Evolutionary conservation across 2,888 invertebrate species (phyloP), one percentile per base, ranked within the genome.

Genomic region (Amaurobius ferox): DNA sequence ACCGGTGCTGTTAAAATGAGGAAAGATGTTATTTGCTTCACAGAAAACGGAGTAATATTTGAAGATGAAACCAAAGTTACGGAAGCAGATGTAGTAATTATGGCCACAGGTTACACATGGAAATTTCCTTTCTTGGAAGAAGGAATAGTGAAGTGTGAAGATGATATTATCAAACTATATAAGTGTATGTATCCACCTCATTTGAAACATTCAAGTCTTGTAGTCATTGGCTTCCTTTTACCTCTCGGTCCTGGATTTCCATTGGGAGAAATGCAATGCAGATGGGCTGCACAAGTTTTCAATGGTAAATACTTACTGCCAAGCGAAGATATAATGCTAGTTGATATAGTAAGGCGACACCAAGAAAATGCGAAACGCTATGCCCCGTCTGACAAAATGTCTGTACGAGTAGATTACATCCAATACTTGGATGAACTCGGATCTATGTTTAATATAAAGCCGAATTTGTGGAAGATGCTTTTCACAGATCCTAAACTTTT

Each of bases 391-490:
- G 79, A 76, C 13, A 87, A 80, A 64, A 77, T 77, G 67, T 26
- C 79, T 0, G 16, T 87, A n/a, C 62, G 72, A 19, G 88, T 86
- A 5, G 81, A 87, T 39, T 86, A 71, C 26, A 76, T 88, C 26
- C 70, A 39, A 28, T 88, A 83, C 30, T 35, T 79, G 71, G 87
- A 88, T 70, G 81, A 80, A 23, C 11, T 88, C 11, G 81, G 79
- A 5, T 23, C 28, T 11, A 62, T 71, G 61, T 29, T 74, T 30
- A 80, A 76, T 11, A 40, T 28, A 32, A 80, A 90, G 79, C 92
- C 92, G 0, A 89, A 91, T 80, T 61, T 92, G 40, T 87, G 90
- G 90, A 90, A 90, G 89, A 89, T 89, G 26, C 74, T 89, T 39
- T 74, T 91, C 76, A 89, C 91, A 26, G 90, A 90, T 78, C 55